Evolutionary conservation across 2,113 vertebrate genomes (phyloP), one percentile per base, ranked within the genome.

Genomic region (Scophthalmus maximus): DNA sequence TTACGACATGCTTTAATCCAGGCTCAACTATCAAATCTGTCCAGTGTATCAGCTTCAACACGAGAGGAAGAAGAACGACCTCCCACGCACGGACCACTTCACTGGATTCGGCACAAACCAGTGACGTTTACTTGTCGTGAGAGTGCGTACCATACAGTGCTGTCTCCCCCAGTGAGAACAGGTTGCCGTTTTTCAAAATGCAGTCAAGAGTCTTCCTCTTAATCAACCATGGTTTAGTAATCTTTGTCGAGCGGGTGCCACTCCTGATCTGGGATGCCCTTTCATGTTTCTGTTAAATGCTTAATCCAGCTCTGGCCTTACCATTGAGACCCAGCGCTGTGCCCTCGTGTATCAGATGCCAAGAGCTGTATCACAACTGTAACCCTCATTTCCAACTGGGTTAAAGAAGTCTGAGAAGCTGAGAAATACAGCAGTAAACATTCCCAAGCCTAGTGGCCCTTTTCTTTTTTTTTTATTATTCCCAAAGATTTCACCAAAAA

Each of bases 21-120:
- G 65, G 46, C 70, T 63, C 29, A 32, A 51, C 47, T 76, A 60
- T 79, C 81, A 84, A 84, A 84, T 82, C 84, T 77, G 62, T 66
- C 25, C 49, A 79, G n/a, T 63, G 79, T 74, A 85, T 84, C 71
- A 47, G 69, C 82, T 79, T 81, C 55, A 78, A 5, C 47, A 17
- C 26, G 34, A 25, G 60, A 34, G 26, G 57, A 64, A n/a, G n/a
- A 42, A 42, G 5, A 42, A 36, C 34, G 14, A 36, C 34, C 11
- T 8, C 32, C 15, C n/a, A n/a, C n/a, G 2, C 17, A 1, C 40
- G 6, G 40, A 1, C 9, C n/a, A 8, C 18, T 44, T 44, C 11
- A 38, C 34, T 38, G 40, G 17, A 18, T 18, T n/a, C 18, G 1
- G 6, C 42, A n/a, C 42, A 38, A 38, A 5, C 36, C 36, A 40